Evolutionary conservation across 2,797 vertebrate species (phyloP).

Genomic region (Syncerus caffer): DNA sequence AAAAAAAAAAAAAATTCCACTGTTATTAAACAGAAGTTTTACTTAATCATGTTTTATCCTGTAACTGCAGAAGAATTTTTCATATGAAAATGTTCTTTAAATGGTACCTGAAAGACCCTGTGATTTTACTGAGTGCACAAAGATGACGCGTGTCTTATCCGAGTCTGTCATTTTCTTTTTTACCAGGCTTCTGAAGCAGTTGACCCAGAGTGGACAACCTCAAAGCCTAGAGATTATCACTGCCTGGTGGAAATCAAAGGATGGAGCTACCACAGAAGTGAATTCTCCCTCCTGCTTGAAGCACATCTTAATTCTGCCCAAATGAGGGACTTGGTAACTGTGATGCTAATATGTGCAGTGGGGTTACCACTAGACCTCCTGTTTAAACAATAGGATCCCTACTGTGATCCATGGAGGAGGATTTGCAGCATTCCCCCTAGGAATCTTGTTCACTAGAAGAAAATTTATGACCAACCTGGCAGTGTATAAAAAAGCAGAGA

Average conservation of each 20-base stretch:
- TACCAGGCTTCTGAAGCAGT: not conserved
- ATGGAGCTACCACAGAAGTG: not conserved
- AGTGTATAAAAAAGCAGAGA: not conserved
- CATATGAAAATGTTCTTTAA: not conserved
- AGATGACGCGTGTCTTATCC: not conserved
- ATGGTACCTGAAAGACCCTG: not conserved
- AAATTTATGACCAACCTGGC: not conserved
- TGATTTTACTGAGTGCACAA: not conserved
- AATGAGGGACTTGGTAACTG: not conserved
- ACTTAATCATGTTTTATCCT: not conserved
- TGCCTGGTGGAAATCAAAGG: not conserved
- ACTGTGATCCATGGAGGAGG: not conserved
- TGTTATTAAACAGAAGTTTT: not conserved
- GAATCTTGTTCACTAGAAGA: not conserved
- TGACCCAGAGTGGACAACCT: not conserved
- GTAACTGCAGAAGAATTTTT: not conserved
- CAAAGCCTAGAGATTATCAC: not conserved
- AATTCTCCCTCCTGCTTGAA: not conserved
- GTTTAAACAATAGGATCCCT: not conserved
- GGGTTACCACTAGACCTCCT: rapidly evolving
- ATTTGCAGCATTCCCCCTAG: not conserved
- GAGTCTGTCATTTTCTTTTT: not conserved
- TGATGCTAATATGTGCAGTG: too few species aligned
- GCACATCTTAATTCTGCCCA: not conserved
- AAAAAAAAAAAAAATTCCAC: not conserved